These are phyloP conservation scores for Leptothorax acervorum DNA, from an alignment of 2,888 invertebrate genomes.

Conservation along the genomic window DNA sequence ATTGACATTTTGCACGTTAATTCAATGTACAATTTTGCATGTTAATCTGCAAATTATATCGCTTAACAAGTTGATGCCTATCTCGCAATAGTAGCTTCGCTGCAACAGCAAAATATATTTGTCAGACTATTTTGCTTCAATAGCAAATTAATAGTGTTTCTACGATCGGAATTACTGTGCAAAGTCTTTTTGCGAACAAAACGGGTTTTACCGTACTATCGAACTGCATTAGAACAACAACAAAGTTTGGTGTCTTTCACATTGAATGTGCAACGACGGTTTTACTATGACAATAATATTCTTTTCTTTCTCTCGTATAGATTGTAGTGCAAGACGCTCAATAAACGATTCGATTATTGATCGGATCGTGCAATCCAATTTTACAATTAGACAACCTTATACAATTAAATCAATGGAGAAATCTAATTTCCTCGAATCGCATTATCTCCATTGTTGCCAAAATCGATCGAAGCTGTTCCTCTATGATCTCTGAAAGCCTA, in stretches of 20 bases:
- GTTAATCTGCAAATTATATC: not conserved
- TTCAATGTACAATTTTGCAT: not conserved
- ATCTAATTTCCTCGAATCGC: not conserved
- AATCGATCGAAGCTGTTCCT: not conserved
- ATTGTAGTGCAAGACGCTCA: not conserved
- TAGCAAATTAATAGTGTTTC: not conserved
- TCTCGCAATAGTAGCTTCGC: not conserved
- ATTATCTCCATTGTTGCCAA: not conserved
- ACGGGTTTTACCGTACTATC: not conserved
- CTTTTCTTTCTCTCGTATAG: not conserved
- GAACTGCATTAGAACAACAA: not conserved
- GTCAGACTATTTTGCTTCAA: not conserved
- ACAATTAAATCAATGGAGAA: not conserved
- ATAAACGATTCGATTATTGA: not conserved
- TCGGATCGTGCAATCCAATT: not conserved
- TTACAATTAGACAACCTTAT: not conserved
- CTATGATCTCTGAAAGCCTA: not conserved
- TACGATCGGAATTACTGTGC: not conserved
- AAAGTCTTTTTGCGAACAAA: not conserved
- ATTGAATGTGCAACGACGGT: not conserved
- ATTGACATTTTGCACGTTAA: not conserved
- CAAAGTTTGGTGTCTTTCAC: not conserved
- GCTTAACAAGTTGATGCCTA: not conserved
- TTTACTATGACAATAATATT: not conserved
- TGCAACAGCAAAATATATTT: not conserved